Evolutionary conservation across 2,797 vertebrate genomes (phyloP).

Genomic region (Nyctibius grandis): DNA sequence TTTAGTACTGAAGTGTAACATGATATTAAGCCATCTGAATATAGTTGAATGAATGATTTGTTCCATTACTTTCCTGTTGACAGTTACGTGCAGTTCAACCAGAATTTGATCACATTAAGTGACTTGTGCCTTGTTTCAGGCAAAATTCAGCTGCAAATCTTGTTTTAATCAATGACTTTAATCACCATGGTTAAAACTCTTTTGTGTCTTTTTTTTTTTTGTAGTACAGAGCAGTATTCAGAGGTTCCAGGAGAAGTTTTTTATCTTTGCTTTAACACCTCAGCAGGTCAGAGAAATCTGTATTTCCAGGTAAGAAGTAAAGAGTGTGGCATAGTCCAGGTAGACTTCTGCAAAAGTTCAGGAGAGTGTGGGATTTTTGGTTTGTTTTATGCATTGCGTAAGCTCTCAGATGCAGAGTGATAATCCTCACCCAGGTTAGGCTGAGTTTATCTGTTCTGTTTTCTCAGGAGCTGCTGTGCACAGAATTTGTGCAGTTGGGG

Average conservation of each 20-base stretch:
- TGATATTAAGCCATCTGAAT: background rate
- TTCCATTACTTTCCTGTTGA: background rate
- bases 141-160: background rate
- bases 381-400: fast-evolving
- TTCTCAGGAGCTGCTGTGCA: background rate
- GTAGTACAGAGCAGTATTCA: slow-evolving; percentile 89
- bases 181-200: background rate
- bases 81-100: background rate
- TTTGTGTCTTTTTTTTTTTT: slow-evolving; percentile 7
- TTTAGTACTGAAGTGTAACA: background rate
- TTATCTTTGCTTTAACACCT: slow-evolving; percentile 97
- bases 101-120: background rate
- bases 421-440: background rate
- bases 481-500: background rate
- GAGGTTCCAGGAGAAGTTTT: slow-evolving; percentile 96
- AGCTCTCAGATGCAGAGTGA: background rate
- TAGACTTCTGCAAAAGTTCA: background rate
- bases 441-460: background rate
- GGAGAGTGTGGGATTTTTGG: background rate
- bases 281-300: slow-evolving; percentile 98
- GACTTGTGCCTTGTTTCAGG: background rate
- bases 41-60: background rate
- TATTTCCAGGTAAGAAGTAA: slow-evolving; percentile 90
- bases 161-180: background rate
- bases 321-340: background rate